Base-by-base conservation (phyloP, 2,888 invertebrate species). In the Hypolimnas misippus region DNA sequence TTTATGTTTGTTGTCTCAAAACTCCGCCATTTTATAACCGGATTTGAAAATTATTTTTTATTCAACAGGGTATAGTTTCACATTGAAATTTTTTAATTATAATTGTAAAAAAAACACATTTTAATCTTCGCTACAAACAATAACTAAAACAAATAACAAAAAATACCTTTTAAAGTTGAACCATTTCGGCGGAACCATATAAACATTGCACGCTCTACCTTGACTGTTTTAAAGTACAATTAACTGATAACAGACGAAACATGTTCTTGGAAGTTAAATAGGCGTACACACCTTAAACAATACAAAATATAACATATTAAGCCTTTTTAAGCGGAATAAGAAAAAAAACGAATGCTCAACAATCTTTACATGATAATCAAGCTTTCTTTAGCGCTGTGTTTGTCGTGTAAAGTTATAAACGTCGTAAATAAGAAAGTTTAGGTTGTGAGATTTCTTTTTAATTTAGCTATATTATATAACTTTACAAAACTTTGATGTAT, bases 251-350 rank as follows among this genome's bases (percentile, higher is more conserved):
- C 63, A 63, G 55, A 60, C 63, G 63, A 59, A 49, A 49, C 61
- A 61, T 66, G 61, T 76, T 78, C 75, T 70, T 72, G 67, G 71
- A 72, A 76, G 75, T 71, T 72, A 76, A 77, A 77, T 74, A 75
- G 71, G 59, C 72, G 68, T 63, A 69, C 77, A 74, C 76, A 73
- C 78, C 75, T 70, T 73, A 67, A 71, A 67, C 66, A 51, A 50
- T 50, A 67, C 61, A 59, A 62, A 53, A 49, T 49, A 14, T 56
- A 57, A 62, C 52, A 55, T 44, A 66, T 62, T 64, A 64, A 63
- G 58, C 56, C 59, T 52, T 64, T 62, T 64, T 64, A 64, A 64
- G 53, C 38, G 56, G 67, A 64, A 67, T 57, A 31, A 19, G 52
- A 33, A 16, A n/a, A 38, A 31, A 51, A 52, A 52, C 58, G 52